These are phyloP conservation scores for Syncerus caffer DNA, from an alignment of 2,797 vertebrate species.

Conservation along the genomic window DNA sequence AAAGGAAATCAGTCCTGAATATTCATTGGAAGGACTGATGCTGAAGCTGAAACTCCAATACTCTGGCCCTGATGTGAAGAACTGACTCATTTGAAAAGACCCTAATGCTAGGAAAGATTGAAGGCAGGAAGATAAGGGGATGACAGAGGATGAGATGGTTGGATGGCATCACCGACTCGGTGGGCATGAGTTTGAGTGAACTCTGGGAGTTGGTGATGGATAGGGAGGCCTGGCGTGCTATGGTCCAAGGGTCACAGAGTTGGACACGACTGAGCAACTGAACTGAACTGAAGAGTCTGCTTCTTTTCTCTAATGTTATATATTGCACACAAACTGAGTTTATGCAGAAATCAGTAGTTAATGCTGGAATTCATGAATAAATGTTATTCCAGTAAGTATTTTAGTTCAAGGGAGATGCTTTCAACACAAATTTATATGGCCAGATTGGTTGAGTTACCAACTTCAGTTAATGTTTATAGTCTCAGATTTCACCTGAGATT, in stretches of 20 bases:
- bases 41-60: not conserved
- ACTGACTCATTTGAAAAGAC: not conserved
- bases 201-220: not conserved
- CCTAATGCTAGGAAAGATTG: not conserved
- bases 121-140: not conserved
- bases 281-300: not conserved
- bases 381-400: not conserved
- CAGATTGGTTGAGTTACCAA: constrained; percentile 20
- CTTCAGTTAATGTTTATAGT: not conserved
- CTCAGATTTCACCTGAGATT: not conserved
- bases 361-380: not conserved
- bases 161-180: not conserved
- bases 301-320: not conserved
- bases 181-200: not conserved
- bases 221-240: not conserved
- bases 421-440: not conserved
- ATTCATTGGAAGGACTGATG: not conserved
- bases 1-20: not conserved
- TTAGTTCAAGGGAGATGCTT: not conserved
- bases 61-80: not conserved
- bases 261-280: not conserved
- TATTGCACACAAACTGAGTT: constrained; percentile 4
- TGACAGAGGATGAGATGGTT: not conserved
- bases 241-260: not conserved
- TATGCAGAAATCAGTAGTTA: not conserved